Conservation (phyloP, 2,113 vertebrate species). For the Ariopsis seemanni region DNA sequence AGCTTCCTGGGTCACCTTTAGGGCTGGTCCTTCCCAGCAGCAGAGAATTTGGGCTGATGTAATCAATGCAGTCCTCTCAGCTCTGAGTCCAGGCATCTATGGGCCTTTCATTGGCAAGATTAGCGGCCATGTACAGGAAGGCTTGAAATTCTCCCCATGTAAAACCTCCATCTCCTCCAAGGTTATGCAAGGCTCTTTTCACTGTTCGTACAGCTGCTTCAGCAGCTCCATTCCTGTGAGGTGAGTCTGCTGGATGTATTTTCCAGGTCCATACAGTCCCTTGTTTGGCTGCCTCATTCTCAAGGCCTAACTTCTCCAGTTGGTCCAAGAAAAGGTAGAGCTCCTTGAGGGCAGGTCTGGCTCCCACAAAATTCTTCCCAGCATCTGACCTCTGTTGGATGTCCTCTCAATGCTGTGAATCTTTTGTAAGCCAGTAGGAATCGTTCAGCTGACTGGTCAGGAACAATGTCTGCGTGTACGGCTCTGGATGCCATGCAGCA, state of each 20-base stretch:
- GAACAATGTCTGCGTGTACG: conserved; percentile 18
- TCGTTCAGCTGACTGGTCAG: conserved; percentile 40
- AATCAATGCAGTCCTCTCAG: conserved; percentile 26
- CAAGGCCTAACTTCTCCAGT: not conserved
- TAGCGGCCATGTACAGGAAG: not conserved
- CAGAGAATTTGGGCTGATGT: conserved; percentile 46
- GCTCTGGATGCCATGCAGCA: conserved; percentile 1
- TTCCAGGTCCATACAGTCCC: conserved; percentile 20
- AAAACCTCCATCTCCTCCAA: conserved; percentile 14
- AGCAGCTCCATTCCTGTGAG: conserved; percentile 40
- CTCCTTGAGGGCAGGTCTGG: too few relatives aligned
- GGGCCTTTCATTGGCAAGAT: not conserved
- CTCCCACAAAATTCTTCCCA: not conserved
- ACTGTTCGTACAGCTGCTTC: conserved; percentile 30
- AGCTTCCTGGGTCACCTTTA: conserved; percentile 19
- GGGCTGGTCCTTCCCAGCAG: conserved; percentile 27
- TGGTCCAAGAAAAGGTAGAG: not conserved
- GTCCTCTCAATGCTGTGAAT: conserved; percentile 25
- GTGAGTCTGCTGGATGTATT: conserved; percentile 27
- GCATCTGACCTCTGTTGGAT: conserved; percentile 47
- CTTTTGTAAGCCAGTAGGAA: conserved; percentile 23
- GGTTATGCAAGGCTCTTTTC: conserved; percentile 22
- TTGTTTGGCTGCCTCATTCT: not conserved
- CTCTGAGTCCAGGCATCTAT: conserved; percentile 28
- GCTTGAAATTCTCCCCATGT: conserved; percentile 28